Percentiles rank a stretch among this genome's conserved stretches.
phyloP scores from a whole-genome alignment of 1,140 invertebrate genomes.

The Leptestheria dahalacensis region DNA sequence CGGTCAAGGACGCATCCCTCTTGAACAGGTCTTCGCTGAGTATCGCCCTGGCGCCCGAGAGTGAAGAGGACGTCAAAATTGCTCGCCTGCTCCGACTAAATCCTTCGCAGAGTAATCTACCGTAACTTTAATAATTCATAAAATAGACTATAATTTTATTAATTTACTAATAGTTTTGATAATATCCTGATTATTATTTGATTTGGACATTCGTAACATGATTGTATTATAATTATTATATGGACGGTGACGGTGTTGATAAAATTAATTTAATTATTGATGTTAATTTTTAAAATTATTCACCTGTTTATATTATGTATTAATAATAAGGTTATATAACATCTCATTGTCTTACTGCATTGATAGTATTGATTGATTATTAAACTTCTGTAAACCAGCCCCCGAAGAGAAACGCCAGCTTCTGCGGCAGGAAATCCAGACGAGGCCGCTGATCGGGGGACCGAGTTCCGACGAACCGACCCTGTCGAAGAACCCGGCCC shows the following conservation, averaged over 20 bases:
- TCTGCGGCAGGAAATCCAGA: not conserved
- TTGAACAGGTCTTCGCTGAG: slow-evolving; percentile 59
- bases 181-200: not conserved
- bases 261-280: too few species aligned
- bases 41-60: slow-evolving; percentile 60
- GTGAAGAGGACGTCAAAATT: slow-evolving; percentile 57
- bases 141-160: not conserved
- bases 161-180: not conserved
- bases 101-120: slow-evolving; percentile 29
- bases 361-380: too few species aligned
- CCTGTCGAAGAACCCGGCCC: not conserved
- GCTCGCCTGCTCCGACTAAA: slow-evolving; percentile 54
- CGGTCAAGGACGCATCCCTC: slow-evolving; percentile 50
- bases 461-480: not conserved
- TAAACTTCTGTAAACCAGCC: not conserved
- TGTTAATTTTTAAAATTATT: too few species aligned
- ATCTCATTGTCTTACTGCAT: too few species aligned
- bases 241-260: too few species aligned
- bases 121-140: not conserved
- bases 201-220: too few species aligned
- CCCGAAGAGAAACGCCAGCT: slow-evolving; percentile 2
- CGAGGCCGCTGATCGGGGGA: not conserved
- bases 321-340: too few species aligned
- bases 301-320: too few species aligned
- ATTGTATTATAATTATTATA: too few species aligned